These are phyloP conservation scores for Pachypeltis micranthus DNA, from an alignment of 1,140 invertebrate genomes.

Conservation along the genomic window DNA sequence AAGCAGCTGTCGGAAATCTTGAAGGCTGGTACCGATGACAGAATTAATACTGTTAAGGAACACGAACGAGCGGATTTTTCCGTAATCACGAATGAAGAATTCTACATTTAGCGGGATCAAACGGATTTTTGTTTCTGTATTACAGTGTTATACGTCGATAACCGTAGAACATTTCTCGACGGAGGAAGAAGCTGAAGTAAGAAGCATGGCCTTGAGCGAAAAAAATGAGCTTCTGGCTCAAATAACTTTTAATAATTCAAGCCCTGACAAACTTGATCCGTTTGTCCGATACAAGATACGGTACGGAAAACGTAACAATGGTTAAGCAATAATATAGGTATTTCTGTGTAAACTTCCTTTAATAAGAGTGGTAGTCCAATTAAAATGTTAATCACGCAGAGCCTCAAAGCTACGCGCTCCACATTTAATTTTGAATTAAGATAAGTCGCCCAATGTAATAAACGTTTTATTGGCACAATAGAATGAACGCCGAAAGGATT, in stretches of 20 bases:
- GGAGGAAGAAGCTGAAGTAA: slow-evolving; percentile 36
- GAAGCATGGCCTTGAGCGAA: slow-evolving; percentile 32
- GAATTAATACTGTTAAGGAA: too few relatives aligned
- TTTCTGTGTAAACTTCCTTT: background rate
- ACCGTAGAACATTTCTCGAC: slow-evolving; percentile 39
- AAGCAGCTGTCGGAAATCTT: slow-evolving; percentile 3
- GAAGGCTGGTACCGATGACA: too few relatives aligned
- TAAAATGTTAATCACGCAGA: too few relatives aligned
- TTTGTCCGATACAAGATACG: slow-evolving; percentile 13
- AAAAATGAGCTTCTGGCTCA: slow-evolving; percentile 38
- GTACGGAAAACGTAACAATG: slow-evolving; percentile 12
- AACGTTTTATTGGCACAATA: background rate
- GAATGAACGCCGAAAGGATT: slow-evolving; percentile 16
- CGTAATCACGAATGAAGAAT: too few relatives aligned
- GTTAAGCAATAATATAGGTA: background rate
- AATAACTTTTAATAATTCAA: slow-evolving; percentile 30
- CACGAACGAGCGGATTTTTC: too few relatives aligned
- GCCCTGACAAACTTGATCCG: background rate
- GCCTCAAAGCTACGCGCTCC: too few relatives aligned
- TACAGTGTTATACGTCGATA: slow-evolving; percentile 44
- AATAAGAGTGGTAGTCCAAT: background rate
- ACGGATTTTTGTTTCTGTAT: too few relatives aligned
- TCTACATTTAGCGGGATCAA: too few relatives aligned
- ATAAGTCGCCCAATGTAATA: too few relatives aligned
- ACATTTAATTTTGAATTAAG: too few relatives aligned